Evolutionary conservation across 2,888 invertebrate species (phyloP), one percentile per base, ranked within the genome.

Genomic region (Athalia cordata): DNA sequence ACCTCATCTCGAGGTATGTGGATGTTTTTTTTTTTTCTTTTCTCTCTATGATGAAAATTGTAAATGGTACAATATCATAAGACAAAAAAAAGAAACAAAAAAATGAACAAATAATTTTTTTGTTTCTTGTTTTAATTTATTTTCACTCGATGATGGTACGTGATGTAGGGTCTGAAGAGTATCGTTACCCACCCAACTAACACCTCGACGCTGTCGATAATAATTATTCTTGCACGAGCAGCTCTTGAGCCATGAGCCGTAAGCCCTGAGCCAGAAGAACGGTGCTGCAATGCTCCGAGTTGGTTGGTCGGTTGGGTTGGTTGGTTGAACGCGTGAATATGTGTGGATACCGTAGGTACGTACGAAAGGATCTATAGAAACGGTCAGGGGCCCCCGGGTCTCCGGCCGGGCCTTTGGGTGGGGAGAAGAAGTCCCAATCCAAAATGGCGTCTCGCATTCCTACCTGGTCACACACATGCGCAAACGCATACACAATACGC

Each of bases 391-490:
- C 75, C 75, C 52, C 64, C 5, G 49, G 11, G 75, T 43, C 45
- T 4, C 11, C 3, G 29, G 45, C 29, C 59, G 62, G 62, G 59
- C 45, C 29, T 13, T 13, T 57, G 64, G 75, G 50, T 61, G 75
- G 61, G 49, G 61, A 68, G 11, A 49, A 13, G n/a, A 45, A 75
- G 50, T 61, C 62, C 62, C 61, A 57, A 45, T 64, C 43, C 75
- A 75, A 75, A 64, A 75, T 75, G 75, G 75, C 75, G 50, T 64
- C 67, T 64, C 55, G 75, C 75, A 75, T 75, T 75, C 75, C 75
- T 75, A 62, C 75, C 75, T 75, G 61, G 49, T 29, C 57, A 57
- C 45, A 43, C 74, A 61, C 55, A n/a, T 55, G 43, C 62, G 62
- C 67, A 52, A 52, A 9, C 13, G 6, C 11, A 7, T 13, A 61